Evolutionary conservation across 1,140 invertebrate species (phyloP).

Genomic region (Papilio glaucus): DNA sequence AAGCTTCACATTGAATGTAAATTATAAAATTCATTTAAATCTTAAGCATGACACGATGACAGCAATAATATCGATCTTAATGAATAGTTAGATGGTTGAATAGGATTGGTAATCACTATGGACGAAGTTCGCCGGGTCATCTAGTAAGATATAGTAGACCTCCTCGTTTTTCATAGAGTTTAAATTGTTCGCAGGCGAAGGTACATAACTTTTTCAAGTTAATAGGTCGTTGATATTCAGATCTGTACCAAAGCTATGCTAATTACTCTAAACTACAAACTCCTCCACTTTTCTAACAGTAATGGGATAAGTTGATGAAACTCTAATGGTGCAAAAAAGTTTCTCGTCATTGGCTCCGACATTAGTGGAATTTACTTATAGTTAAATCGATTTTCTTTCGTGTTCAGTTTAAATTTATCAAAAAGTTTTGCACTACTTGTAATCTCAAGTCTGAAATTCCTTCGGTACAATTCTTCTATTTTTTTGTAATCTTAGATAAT

Average conservation of each 20-base stretch:
- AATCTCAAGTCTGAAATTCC: background rate
- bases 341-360: constrained; percentile 28
- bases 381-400: constrained; percentile 20
- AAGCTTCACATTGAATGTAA: too few relatives aligned
- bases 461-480: too few relatives aligned
- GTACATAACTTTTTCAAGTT: background rate
- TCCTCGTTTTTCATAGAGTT: background rate
- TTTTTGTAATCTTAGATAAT: too few relatives aligned
- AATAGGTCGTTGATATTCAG: constrained; percentile 23
- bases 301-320: constrained; percentile 33
- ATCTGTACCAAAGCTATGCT: constrained; percentile 21
- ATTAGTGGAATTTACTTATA: constrained; percentile 20
- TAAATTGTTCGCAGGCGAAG: background rate
- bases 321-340: constrained; percentile 30
- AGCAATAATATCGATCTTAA: too few relatives aligned
- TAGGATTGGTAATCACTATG: too few relatives aligned
- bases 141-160: too few relatives aligned
- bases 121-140: too few relatives aligned
- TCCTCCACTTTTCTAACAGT: constrained; percentile 30
- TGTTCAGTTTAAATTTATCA: background rate
- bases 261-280: constrained; percentile 32
- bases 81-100: too few relatives aligned
- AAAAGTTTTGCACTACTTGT: background rate
- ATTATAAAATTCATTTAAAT: too few relatives aligned
- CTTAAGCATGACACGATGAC: too few relatives aligned